Evolutionary conservation across 2,113 vertebrate species (phyloP), one percentile per base, ranked within the genome.

Genomic region (Protomyctophum bolini): DNA sequence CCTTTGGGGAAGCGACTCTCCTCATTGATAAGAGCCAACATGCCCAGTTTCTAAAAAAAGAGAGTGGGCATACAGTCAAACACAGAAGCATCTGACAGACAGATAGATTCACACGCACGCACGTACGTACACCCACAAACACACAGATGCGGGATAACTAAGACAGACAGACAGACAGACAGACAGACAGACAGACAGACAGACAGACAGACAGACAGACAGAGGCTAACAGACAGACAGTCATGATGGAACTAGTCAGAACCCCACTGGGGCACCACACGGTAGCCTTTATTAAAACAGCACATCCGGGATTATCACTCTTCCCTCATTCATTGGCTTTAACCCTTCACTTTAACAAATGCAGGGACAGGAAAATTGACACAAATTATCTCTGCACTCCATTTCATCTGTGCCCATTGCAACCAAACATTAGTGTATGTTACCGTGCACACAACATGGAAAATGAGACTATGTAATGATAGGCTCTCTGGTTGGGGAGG

Each of bases 1-100:
- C 96, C 96, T 95, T 97, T 97, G 71, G 96, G 96, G 86, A 97
- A 97, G 80, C 96, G 93, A 83, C 96, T 97, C 83, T 97, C 96
- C 85, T 97, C 96, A 72, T 97, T 97, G 87, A 97, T 95, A 83
- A 97, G 92, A 85, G 96, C 94, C 91, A 97, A 90, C 75, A 97
- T 91, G 85, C 96, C 96, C 88, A 97, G 92, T 92, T 97, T 97
- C 96, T 97, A 86, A 76, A 83, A 21, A 73, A 68, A 59, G 52
- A 74, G 64, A 87, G 33, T 6, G 69, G 51, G 72, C 57, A 89
- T 46, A 88, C 2, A 78, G 73, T 83, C 61, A 86, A 75, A 84
- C 48, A 66, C 48, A 77, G 58, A 63, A 50, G 57, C 73, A 68
- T 55, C 8, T 8, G 50, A 68, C 47, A 75, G 58, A 58, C 58